Conservation (phyloP, 1,140 invertebrate genomes). For the Stenopsyche tienmushanensis region DNA sequence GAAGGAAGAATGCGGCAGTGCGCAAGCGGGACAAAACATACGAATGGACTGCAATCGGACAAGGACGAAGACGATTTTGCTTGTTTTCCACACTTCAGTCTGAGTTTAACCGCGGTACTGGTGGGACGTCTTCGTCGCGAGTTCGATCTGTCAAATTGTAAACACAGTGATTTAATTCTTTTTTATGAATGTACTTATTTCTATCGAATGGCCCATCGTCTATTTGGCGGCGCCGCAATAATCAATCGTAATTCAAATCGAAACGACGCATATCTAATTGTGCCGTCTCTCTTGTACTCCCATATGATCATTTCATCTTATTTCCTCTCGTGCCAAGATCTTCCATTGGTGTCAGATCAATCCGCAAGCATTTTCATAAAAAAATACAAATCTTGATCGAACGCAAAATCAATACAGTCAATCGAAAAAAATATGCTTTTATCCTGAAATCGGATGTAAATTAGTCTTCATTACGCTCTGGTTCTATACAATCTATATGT, state of each 20-base stretch:
- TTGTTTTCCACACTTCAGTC: constrained; percentile 25
- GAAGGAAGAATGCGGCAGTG: constrained; percentile 31
- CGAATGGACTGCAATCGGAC: constrained; percentile 1
- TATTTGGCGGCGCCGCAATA: neutral
- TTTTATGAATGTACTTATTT: neutral
- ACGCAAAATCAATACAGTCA: too few relatives aligned
- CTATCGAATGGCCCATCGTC: neutral
- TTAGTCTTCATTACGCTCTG: too few relatives aligned
- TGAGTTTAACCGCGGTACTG: constrained; percentile 16
- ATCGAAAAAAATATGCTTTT: too few relatives aligned
- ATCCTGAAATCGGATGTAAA: too few relatives aligned
- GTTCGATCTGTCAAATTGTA: constrained; percentile 14
- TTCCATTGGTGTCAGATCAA: too few relatives aligned
- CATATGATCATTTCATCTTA: constrained; percentile 1
- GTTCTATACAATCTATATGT: too few relatives aligned
- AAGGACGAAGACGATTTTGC: constrained; percentile 15
- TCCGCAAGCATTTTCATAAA: too few relatives aligned
- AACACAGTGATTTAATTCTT: constrained; percentile 22
- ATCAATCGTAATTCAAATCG: neutral
- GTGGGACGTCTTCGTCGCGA: constrained; percentile 15
- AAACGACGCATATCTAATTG: neutral
- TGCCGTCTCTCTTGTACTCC: neutral
- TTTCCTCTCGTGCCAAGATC: neutral
- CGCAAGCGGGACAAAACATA: constrained; percentile 24
- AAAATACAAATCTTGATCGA: too few relatives aligned